Evolutionary conservation across 2,113 vertebrate genomes (phyloP).

Genomic region (Melanerpes aurifrons): DNA sequence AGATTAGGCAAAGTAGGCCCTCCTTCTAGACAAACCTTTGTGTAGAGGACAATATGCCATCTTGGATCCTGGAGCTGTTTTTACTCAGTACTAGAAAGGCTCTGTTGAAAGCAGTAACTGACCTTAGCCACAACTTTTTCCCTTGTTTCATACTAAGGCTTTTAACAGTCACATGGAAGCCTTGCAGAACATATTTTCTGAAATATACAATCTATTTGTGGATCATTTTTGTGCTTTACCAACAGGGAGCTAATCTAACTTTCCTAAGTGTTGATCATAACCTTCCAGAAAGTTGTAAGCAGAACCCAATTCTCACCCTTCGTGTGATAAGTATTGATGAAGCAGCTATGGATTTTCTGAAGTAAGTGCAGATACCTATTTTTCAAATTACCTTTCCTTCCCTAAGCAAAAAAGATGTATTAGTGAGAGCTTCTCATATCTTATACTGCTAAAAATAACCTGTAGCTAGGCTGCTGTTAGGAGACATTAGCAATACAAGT

Average conservation of each 20-base stretch:
- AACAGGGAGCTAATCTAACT: constrained; percentile 82
- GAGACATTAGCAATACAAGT: neutral
- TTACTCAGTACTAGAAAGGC: neutral
- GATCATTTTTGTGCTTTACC: constrained; percentile 12
- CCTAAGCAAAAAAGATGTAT: neutral
- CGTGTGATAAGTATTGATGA: constrained; percentile 80
- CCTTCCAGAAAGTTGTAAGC: constrained; percentile 80
- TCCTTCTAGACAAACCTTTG: neutral
- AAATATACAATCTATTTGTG: neutral
- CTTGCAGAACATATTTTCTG: neutral
- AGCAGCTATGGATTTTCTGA: constrained; percentile 70
- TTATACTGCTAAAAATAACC: neutral
- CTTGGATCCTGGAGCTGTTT: neutral
- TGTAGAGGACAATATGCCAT: neutral
- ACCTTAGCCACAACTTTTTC: neutral
- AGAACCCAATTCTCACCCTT: constrained; percentile 73
- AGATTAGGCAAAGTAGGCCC: neutral
- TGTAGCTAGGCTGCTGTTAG: neutral
- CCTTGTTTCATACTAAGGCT: neutral
- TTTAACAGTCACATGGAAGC: neutral
- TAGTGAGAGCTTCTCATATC: neutral
- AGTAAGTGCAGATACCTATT: constrained; percentile 70
- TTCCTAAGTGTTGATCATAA: constrained; percentile 78
- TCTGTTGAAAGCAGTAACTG: neutral
- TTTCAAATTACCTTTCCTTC: neutral